A percentile compares a stretch with the other conserved stretches of the same genome.
These are phyloP conservation scores for Trisateles emortualis DNA, from an alignment of 2,888 invertebrate genomes.

Conservation along the genomic window DNA sequence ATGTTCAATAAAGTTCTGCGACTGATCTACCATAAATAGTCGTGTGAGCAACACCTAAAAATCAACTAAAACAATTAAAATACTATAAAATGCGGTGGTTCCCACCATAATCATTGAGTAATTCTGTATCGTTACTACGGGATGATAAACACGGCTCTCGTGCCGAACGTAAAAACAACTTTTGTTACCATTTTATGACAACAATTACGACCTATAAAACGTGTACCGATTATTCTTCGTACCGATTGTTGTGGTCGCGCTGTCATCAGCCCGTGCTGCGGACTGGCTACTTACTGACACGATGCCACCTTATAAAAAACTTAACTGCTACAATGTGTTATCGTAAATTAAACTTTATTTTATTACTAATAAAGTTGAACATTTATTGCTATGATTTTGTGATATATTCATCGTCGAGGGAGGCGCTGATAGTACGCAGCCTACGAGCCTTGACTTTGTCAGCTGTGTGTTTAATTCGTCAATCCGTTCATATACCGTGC, in stretches of 20 bases:
- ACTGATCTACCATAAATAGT: conserved; percentile 58
- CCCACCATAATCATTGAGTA: conserved; percentile 77
- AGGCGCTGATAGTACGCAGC: conserved; percentile 52
- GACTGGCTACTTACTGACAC: conserved; percentile 58
- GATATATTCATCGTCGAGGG: conserved; percentile 49
- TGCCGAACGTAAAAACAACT: conserved; percentile 84
- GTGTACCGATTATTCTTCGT: conserved; percentile 83
- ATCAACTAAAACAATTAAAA: conserved; percentile 76
- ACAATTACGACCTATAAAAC: conserved; percentile 86
- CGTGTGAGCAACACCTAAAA: conserved; percentile 60
- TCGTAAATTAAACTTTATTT: conserved; percentile 62
- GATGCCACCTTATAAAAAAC: conserved; percentile 45
- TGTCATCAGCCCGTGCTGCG: conserved; percentile 74
- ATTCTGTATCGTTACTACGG: conserved; percentile 74
- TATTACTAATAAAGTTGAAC: conserved; percentile 51
- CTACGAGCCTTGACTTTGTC: conserved; percentile 70
- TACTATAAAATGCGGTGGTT: conserved; percentile 69
- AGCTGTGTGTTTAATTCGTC: conserved; percentile 68
- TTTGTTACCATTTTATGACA: conserved; percentile 86
- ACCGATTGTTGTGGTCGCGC: conserved; percentile 81
- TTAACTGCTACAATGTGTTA: conserved; percentile 45
- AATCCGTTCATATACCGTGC: conserved; percentile 46
- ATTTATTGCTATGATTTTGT: conserved; percentile 41
- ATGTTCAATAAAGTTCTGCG: conserved; percentile 50
- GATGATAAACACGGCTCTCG: conserved; percentile 82